Conservation (phyloP, 1,140 invertebrate genomes). For the Zaprionus kolodkinae region DNA sequence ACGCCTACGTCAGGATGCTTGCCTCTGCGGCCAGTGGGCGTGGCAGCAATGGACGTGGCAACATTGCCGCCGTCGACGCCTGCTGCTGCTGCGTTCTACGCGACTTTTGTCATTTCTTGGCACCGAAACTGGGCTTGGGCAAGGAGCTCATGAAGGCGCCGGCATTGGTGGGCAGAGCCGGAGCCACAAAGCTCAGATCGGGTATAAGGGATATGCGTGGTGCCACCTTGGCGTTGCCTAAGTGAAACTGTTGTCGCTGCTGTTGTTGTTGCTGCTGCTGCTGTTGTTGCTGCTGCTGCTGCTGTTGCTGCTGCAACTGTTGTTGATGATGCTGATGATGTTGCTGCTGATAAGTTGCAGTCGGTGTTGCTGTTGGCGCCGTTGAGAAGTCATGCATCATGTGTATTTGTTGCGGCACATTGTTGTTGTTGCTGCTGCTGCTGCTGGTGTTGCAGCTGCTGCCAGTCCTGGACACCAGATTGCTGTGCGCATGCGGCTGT, state of each 20-base stretch:
- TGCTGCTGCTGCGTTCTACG: conserved; percentile 48
- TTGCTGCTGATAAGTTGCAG: conserved; percentile 48
- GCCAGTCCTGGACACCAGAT: conserved; percentile 54
- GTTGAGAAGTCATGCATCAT: conserved; percentile 82
- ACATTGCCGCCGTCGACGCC: neutral
- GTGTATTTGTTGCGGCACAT: conserved; percentile 74
- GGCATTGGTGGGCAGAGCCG: conserved; percentile 73
- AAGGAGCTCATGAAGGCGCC: conserved; percentile 74
- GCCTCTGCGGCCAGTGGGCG: conserved; percentile 49
- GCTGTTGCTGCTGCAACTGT: conserved; percentile 57
- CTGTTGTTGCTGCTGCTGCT: conserved; percentile 41
- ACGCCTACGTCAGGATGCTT: conserved; percentile 61
- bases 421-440: conserved; percentile 59
- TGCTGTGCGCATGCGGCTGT: conserved; percentile 62
- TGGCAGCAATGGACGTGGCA: conserved; percentile 19
- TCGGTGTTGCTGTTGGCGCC: conserved; percentile 48
- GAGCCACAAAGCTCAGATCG: conserved; percentile 85
- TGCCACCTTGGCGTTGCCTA: conserved; percentile 76
- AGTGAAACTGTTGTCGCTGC: conserved; percentile 72
- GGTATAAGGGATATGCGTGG: conserved; percentile 84
- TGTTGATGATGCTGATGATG: conserved; percentile 53
- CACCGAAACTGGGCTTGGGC: conserved; percentile 75
- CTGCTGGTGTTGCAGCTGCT: conserved; percentile 39
- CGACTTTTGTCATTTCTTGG: conserved; percentile 77
- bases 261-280: conserved; percentile 61